A percentile compares a stretch with the other conserved stretches of the same genome.
phyloP scores from a whole-genome alignment of 1,140 invertebrate genomes.

The Drosophila ficusphila region DNA sequence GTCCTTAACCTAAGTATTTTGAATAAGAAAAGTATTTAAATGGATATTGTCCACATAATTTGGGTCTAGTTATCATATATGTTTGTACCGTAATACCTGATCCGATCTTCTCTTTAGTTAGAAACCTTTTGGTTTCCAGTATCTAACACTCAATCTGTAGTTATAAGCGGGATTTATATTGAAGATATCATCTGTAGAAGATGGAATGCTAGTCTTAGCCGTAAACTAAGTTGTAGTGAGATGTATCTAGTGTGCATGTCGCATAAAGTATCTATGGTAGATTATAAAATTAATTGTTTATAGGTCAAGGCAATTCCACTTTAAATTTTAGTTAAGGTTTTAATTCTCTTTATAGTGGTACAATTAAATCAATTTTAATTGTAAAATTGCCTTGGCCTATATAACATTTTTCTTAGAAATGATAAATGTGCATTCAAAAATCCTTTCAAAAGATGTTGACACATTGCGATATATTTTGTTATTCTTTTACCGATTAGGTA shows the following conservation, averaged over 20 bases:
- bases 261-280: slow-evolving; percentile 4
- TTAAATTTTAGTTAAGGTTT: background rate
- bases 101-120: too few species aligned
- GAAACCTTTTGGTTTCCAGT: background rate
- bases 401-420: background rate
- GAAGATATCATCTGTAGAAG: slow-evolving; percentile 15
- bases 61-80: slow-evolving; percentile 16
- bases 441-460: background rate
- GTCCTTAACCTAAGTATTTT: slow-evolving; percentile 16
- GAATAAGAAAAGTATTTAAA: background rate
- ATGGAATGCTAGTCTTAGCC: slow-evolving; percentile 12
- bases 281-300: background rate
- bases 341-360: too few species aligned
- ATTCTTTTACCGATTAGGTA: background rate
- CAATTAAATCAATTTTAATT: too few species aligned
- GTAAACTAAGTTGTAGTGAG: slow-evolving; percentile 6
- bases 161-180: background rate
- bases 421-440: slow-evolving; percentile 5
- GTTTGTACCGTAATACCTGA: slow-evolving; percentile 29
- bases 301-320: background rate
- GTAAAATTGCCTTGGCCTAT: background rate
- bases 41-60: slow-evolving; percentile 2
- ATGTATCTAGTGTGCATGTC: slow-evolving; percentile 30
- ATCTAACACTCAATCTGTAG: slow-evolving; percentile 35
- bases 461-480: background rate